phyloP scores from a whole-genome alignment of 2,797 vertebrate species.

The Spondyliosoma cantharus region DNA sequence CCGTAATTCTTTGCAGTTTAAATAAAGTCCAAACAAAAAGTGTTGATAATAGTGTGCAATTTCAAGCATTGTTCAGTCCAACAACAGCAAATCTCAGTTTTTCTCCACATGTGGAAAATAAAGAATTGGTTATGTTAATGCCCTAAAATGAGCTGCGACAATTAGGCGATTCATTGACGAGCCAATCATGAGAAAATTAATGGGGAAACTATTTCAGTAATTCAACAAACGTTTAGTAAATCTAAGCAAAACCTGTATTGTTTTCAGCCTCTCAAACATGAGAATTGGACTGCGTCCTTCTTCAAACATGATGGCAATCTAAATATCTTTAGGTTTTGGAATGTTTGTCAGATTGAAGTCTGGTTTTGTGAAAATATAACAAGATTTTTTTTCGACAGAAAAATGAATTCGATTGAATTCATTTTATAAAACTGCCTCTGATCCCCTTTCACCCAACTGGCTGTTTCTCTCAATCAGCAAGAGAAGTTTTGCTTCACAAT shows the following conservation, averaged over 20 bases:
- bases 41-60: neutral
- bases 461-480: constrained; percentile 42
- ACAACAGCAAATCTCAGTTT: neutral
- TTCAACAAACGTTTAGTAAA: neutral
- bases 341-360: neutral
- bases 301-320: neutral
- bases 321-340: neutral
- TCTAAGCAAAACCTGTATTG: neutral
- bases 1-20: constrained; percentile 50
- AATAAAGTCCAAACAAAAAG: neutral
- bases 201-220: neutral
- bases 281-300: neutral
- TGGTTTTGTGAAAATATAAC: neutral
- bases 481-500: constrained; percentile 33
- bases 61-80: neutral
- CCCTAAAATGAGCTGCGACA: neutral
- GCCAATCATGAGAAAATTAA: neutral
- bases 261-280: neutral
- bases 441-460: constrained; percentile 22
- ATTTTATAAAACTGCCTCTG: constrained; percentile 12
- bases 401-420: neutral
- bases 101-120: neutral
- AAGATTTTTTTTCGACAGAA: neutral
- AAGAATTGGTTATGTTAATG: neutral
- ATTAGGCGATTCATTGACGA: neutral